Percentiles rank a stretch among this genome's conserved stretches.
Evolutionary conservation across 2,113 vertebrate genomes (phyloP).

Genomic region (Delphinus delphis): DNA sequence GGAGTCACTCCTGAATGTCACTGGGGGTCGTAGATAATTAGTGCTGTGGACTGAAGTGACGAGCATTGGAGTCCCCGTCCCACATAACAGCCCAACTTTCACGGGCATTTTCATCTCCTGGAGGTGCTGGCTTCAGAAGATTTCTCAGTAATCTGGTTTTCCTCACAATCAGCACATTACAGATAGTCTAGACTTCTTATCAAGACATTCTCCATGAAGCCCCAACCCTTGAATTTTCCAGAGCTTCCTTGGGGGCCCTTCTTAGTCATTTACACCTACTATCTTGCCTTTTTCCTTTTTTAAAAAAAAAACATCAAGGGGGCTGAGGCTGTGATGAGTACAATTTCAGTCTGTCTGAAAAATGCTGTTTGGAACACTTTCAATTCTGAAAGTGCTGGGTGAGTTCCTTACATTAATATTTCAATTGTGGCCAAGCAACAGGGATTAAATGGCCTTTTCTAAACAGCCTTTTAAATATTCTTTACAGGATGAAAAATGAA

Average conservation of each 20-base stretch:
- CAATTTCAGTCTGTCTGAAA: slow-evolving; percentile 41
- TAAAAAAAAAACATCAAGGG: background rate
- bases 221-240: background rate
- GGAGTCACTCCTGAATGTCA: slow-evolving; percentile 43
- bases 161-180: slow-evolving; percentile 50
- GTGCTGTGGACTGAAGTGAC: background rate
- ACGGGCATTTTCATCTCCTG: background rate
- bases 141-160: slow-evolving; percentile 64
- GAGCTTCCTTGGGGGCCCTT: background rate
- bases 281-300: background rate
- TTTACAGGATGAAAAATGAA: background rate
- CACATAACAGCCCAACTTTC: rapidly evolving
- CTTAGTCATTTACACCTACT: slow-evolving; percentile 51
- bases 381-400: background rate
- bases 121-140: background rate
- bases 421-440: background rate
- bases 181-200: slow-evolving; percentile 66
- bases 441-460: background rate
- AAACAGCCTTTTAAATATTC: background rate
- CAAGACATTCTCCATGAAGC: background rate
- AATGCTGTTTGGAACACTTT: background rate
- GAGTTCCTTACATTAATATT: background rate
- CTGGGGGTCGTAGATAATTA: slow-evolving; percentile 29
- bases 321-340: background rate
- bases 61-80: background rate